Evolutionary conservation across 2,888 invertebrate species (phyloP).

Genomic region (Perizoma flavofasciatum): DNA sequence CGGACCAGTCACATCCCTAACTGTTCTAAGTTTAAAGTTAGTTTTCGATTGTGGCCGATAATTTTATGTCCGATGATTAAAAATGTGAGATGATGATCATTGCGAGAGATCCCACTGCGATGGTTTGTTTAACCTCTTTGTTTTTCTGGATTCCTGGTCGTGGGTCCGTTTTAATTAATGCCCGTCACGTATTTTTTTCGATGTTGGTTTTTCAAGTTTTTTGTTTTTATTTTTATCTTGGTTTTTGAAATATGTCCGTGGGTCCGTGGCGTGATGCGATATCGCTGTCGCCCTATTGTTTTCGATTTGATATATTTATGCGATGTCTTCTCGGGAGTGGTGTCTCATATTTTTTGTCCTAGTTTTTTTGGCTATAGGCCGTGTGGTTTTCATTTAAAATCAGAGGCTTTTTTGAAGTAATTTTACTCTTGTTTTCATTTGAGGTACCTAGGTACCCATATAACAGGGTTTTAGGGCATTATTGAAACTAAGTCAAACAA

Average conservation of each 20-base stretch:
- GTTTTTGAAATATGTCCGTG: slow-evolving; percentile 80
- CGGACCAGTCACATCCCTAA: slow-evolving; percentile 51
- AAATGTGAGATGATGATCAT: slow-evolving; percentile 83
- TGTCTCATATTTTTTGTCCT: slow-evolving; percentile 41
- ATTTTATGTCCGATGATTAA: slow-evolving; percentile 77
- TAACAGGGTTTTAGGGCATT: no score
- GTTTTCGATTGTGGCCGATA: slow-evolving; percentile 52
- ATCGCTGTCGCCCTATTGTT: slow-evolving; percentile 81
- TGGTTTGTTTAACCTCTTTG: slow-evolving; percentile 81
- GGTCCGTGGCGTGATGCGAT: slow-evolving; percentile 75
- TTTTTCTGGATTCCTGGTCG: slow-evolving; percentile 81
- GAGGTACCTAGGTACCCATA: neutral
- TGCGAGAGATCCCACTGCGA: slow-evolving; percentile 81
- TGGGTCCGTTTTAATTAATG: slow-evolving; percentile 84
- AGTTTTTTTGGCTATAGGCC: slow-evolving; percentile 58
- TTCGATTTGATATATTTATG: slow-evolving; percentile 83
- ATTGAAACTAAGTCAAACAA: no score
- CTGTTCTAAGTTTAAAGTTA: slow-evolving; percentile 49
- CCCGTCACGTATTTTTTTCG: slow-evolving; percentile 83
- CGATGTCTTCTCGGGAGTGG: slow-evolving; percentile 71
- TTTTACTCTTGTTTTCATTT: slow-evolving; percentile 1
- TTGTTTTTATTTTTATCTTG: slow-evolving; percentile 65
- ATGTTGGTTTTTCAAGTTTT: slow-evolving; percentile 69
- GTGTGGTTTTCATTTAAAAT: slow-evolving; percentile 44
- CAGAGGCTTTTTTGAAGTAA: neutral